Evolutionary conservation across 2,888 invertebrate species (phyloP), one percentile per base, ranked within the genome.

Genomic region (Loripinus fragilis): DNA sequence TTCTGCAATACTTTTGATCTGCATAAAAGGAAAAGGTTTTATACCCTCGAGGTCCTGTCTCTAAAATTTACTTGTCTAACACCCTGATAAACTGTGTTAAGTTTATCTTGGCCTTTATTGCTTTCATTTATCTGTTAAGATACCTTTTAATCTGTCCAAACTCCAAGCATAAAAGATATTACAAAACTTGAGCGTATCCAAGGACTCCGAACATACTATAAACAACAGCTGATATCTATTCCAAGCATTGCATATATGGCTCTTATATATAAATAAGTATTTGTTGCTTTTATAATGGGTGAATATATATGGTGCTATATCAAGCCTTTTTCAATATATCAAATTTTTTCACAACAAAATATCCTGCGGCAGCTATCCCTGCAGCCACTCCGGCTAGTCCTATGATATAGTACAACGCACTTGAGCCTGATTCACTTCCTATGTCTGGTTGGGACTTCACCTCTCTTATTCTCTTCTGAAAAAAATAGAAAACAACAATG

Each of bases 321-420:
- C 30, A 60, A 12, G 28, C 12, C 33, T 60, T 60, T 33, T 55
- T 55, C 55, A 55, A 38, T 38, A 52, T 33, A 60, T 60, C 12
- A 23, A 30, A 30, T 17, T 60, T 71, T 38, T 33, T 71, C 15
- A 60, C 33, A 7, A 8, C 64, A 71, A 71, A 64, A 42, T 23
- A 38, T 64, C 42, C 71, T 41, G 41, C 64, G 23, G 45, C 71
- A 25, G 70, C 70, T n/a, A 25, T 15, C 12, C 33, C 48, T 28
- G 45, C 17, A 20, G 20, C 50, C 0, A 71, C 15, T 1, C n/a
- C 71, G 20, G 30, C 45, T 15, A 71, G n/a, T 28, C 71, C 71
- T n/a, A 71, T 28, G 28, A 42, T 3, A 33, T 60, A 60, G 8
- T 15, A 10, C 3, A 30, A 30, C 3, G 2, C 10, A 17, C 28